Base-by-base conservation (phyloP, 2,888 invertebrate genomes). In the Netelia virgata region DNA sequence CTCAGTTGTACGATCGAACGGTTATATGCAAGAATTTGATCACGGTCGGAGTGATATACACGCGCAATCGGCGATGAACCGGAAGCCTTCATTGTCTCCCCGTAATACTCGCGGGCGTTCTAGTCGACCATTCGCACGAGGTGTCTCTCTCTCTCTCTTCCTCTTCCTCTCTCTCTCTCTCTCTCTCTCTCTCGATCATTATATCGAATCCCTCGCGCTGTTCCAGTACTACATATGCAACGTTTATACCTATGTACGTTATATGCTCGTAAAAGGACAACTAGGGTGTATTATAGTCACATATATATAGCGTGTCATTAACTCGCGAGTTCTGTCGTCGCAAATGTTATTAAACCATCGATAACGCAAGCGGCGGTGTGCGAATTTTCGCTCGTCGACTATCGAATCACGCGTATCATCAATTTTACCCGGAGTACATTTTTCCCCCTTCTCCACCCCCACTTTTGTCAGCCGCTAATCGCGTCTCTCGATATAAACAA, bases 51-150 rank as follows among this genome's bases (percentile, higher is more conserved):
- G 68, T 47, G 73, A 69, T 74, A 69, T 50, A 74, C 69, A 64
- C 66, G 47, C 82, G 68, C 74, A 70, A 79, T 79, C 36, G 43
- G 59, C 66, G 59, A 75, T 76, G 70, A 72, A 83, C 79, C 83
- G 75, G 83, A 80, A 75, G 66, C 64, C 66, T 41, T 16, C 43
- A 80, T 76, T 80, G 83, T 72, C 74, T 23, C 20, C 59, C 70
- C 50, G 5, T 66, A 53, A 47, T 47, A 47, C 47, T 10, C 50
- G 18, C 55, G 9, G 43, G 72, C 70, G 69, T 70, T 47, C 64
- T 36, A 64, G 23, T 63, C 74, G 36, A 79, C 64, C 69, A 70
- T 79, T 79, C 41, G 28, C 74, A 16, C 18, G 14, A 23, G 16
- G 59, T 78, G 47, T 59, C n/a, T 57, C 53, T 81, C 47, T 36